These are phyloP conservation scores for Ypsolopha scabrella DNA, from an alignment of 2,888 invertebrate genomes.

Conservation along the genomic window DNA sequence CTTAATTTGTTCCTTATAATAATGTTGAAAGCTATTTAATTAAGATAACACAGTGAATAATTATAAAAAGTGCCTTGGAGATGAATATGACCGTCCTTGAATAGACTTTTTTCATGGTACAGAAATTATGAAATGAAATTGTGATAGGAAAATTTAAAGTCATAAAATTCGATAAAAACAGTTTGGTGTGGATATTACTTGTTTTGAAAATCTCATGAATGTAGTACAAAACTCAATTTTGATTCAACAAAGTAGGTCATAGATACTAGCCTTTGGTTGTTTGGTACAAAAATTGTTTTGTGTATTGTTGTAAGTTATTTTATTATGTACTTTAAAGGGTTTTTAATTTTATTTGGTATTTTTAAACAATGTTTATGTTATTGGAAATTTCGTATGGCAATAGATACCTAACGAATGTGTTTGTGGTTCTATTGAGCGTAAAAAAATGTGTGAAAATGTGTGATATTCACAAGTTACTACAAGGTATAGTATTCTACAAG, in stretches of 20 bases:
- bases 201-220: not conserved
- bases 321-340: too few relatives aligned
- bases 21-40: not conserved
- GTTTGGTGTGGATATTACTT: too few relatives aligned
- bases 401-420: too few relatives aligned
- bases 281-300: not conserved
- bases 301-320: too few relatives aligned
- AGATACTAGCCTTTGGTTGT: not conserved
- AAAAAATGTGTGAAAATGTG: too few relatives aligned
- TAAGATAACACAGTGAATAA: not conserved
- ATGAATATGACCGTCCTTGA: not conserved
- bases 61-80: not conserved
- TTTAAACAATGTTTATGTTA: too few relatives aligned
- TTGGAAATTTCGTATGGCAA: too few relatives aligned
- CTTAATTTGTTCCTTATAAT: slow-evolving; percentile 22
- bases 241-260: not conserved
- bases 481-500: too few relatives aligned
- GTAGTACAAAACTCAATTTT: not conserved
- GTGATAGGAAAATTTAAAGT: not conserved
- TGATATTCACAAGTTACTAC: too few relatives aligned
- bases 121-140: not conserved
- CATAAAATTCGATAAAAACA: too few relatives aligned
- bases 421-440: too few relatives aligned
- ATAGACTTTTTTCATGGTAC: not conserved
- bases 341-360: too few relatives aligned